Evolutionary conservation across 2,888 invertebrate genomes (phyloP).

Genomic region (Eupithecia centaureata): DNA sequence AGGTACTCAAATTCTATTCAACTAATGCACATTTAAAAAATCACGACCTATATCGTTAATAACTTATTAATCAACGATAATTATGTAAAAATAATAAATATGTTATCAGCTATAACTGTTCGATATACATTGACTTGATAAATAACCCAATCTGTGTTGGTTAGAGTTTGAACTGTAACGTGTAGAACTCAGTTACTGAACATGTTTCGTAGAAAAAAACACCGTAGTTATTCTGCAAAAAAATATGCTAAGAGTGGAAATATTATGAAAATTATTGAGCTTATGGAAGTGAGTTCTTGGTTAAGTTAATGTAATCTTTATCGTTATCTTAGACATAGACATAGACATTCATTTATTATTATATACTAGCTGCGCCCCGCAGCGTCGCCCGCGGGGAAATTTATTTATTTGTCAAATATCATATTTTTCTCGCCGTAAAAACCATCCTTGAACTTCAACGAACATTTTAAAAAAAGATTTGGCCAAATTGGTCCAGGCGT

Average conservation of each 20-base stretch:
- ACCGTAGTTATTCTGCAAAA: slow-evolving; percentile 53
- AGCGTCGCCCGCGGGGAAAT: too few species aligned
- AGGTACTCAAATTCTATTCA: too few species aligned
- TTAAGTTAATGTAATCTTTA: too few species aligned
- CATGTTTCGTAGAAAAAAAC: slow-evolving; percentile 56
- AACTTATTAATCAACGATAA: slow-evolving; percentile 14
- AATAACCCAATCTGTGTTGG: slow-evolving; percentile 15
- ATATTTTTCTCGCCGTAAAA: too few species aligned
- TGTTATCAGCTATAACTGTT: slow-evolving; percentile 20
- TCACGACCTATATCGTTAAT: background rate
- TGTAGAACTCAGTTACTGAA: slow-evolving; percentile 10
- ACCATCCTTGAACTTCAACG: too few species aligned
- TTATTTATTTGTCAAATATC: too few species aligned
- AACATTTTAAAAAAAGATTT: too few species aligned
- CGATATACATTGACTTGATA: background rate
- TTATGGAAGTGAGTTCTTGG: slow-evolving; percentile 65
- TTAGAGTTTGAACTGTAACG: slow-evolving; percentile 5
- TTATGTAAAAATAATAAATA: slow-evolving; percentile 11
- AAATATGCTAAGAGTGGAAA: slow-evolving; percentile 50
- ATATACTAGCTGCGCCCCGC: too few species aligned
- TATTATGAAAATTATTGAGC: slow-evolving; percentile 57
- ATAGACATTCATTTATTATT: too few species aligned
- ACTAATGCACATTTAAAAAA: slow-evolving; percentile 3
- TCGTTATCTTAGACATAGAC: too few species aligned
- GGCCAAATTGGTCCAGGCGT: too few species aligned